Percentiles rank a stretch among this genome's conserved stretches.
These are phyloP conservation scores for Trachurus trachurus DNA, from an alignment of 2,797 vertebrate genomes.

Conservation along the genomic window DNA sequence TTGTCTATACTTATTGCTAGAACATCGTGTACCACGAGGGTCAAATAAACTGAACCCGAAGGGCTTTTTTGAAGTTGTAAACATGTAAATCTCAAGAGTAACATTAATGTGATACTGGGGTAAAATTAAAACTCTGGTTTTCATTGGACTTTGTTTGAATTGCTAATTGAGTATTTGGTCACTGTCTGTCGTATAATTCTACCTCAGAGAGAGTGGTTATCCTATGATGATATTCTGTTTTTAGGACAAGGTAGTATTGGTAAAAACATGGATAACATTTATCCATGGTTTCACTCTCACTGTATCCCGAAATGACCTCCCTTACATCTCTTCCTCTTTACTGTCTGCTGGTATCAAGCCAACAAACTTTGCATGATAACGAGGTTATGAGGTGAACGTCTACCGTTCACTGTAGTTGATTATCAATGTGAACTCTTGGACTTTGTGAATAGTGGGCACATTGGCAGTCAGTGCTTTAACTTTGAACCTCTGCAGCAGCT, in stretches of 20 bases:
- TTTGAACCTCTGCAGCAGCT: constrained; percentile 27
- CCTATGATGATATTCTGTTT: background rate
- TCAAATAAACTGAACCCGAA: background rate
- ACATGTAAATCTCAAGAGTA: too few relatives aligned
- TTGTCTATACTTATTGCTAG: background rate
- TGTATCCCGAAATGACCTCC: background rate
- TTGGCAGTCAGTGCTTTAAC: constrained; percentile 21
- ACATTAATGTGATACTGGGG: background rate
- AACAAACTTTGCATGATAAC: background rate
- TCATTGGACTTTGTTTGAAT: background rate
- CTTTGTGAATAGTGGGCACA: constrained; percentile 21
- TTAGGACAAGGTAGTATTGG: background rate
- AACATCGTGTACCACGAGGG: background rate
- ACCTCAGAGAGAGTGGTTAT: background rate
- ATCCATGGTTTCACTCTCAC: background rate
- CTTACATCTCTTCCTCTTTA: background rate
- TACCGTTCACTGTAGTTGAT: background rate
- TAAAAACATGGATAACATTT: background rate
- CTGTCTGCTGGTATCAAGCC: constrained; percentile 8
- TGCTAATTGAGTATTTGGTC: background rate
- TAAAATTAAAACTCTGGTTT: background rate
- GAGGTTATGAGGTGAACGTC: constrained; percentile 28
- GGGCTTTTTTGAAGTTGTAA: background rate
- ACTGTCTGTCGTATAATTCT: background rate
- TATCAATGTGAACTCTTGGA: constrained; percentile 31